phyloP scores from a whole-genome alignment of 2,797 vertebrate genomes.

The Schizopygopsis pylzovi region DNA sequence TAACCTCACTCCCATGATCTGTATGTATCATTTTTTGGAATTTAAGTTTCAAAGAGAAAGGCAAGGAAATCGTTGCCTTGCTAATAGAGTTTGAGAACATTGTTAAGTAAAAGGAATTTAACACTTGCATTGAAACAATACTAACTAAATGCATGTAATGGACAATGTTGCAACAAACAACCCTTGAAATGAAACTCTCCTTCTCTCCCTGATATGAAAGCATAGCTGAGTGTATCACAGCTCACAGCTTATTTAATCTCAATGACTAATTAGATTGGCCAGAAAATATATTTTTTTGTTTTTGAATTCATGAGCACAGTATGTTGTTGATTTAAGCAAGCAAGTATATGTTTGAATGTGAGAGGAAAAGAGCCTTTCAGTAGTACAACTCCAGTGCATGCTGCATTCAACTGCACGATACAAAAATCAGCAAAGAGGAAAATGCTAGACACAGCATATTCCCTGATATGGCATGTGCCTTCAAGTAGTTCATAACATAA shows the following conservation, averaged over 20 bases:
- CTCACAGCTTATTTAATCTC: background rate
- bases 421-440: constrained; percentile 35
- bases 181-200: background rate
- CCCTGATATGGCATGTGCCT: constrained; percentile 55
- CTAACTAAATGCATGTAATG: background rate
- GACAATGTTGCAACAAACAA: background rate
- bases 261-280: background rate
- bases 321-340: constrained; percentile 23
- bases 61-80: background rate
- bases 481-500: constrained; percentile 50
- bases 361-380: constrained; percentile 55
- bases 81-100: background rate
- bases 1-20: background rate
- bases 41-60: background rate
- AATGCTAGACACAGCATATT: constrained; percentile 60
- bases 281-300: background rate
- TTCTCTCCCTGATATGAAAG: background rate
- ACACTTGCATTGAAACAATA: constrained; percentile 6
- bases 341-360: constrained; percentile 45
- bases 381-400: constrained; percentile 62
- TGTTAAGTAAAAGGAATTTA: constrained; percentile 25
- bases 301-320: constrained; percentile 10
- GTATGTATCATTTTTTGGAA: background rate
- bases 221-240: background rate
- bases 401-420: constrained; percentile 58